These are phyloP conservation scores for Linepithema humile DNA, from an alignment of 1,140 invertebrate genomes.

Conservation along the genomic window DNA sequence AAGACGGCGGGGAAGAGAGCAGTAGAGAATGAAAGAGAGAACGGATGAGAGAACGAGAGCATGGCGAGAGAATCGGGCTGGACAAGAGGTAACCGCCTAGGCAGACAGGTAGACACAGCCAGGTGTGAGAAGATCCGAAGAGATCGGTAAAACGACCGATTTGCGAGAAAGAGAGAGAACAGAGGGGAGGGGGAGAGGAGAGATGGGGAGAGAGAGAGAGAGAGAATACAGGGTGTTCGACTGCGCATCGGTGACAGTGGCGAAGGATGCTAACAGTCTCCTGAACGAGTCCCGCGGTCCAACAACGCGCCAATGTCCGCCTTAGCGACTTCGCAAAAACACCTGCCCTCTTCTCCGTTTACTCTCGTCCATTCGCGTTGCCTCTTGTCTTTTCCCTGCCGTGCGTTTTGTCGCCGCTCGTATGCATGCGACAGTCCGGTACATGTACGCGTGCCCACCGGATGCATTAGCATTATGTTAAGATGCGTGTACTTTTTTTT, in stretches of 20 bases:
- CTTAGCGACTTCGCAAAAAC: constrained; percentile 70
- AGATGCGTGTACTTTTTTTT: not conserved
- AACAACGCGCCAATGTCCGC: constrained; percentile 62
- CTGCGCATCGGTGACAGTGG: constrained; percentile 50
- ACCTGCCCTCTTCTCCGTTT: constrained; percentile 69
- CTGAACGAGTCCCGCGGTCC: constrained; percentile 69
- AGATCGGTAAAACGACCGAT: constrained; percentile 70
- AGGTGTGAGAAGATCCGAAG: constrained; percentile 76
- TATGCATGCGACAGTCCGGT: constrained; percentile 10
- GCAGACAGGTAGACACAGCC: constrained; percentile 70
- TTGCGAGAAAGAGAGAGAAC: constrained; percentile 51
- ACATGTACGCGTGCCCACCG: constrained; percentile 35
- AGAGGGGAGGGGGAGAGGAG: constrained; percentile 45
- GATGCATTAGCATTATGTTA: not conserved
- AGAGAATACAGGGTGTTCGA: constrained; percentile 64
- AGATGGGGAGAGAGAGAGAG: constrained; percentile 23
- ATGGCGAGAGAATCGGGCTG: constrained; percentile 50
- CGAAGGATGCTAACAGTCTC: constrained; percentile 75
- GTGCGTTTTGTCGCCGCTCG: not conserved
- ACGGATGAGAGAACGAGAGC: too few relatives aligned
- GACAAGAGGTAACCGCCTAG: constrained; percentile 68
- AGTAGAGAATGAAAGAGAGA: constrained; percentile 51
- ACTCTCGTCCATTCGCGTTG: not conserved
- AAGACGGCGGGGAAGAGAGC: constrained; percentile 41
- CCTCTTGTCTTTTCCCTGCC: constrained; percentile 14